These are phyloP conservation scores for Pocillopora meandrina DNA, from an alignment of 92 coral and sea anemone genomes.

Conservation along the genomic window DNA sequence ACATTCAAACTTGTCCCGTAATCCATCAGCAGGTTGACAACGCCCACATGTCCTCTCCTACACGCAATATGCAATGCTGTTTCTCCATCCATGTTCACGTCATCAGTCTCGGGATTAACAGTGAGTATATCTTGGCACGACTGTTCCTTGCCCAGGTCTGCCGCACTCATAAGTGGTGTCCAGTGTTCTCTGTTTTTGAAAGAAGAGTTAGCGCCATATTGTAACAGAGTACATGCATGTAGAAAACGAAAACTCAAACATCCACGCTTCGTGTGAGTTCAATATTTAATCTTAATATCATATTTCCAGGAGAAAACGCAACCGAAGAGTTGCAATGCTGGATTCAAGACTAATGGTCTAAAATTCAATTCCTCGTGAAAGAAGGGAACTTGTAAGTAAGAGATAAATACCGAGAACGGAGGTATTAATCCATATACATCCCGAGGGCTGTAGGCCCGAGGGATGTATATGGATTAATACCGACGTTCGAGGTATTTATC, in stretches of 20 bases:
- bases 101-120: conserved; percentile 39
- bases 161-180: conserved; percentile 73
- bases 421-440: no score
- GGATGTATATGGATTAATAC: no score
- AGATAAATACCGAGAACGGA: no score
- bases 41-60: conserved; percentile 32
- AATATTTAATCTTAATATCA: no score
- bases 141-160: conserved; percentile 46
- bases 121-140: conserved; percentile 38
- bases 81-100: conserved; percentile 32
- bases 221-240: conserved; percentile 32
- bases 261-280: no score
- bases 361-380: no score
- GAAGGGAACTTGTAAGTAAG: no score
- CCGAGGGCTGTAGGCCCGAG: no score
- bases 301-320: no score
- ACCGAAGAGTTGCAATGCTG: no score
- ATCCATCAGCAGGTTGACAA: conserved; percentile 42
- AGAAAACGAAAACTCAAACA: not conserved
- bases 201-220: conserved; percentile 63
- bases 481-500: no score
- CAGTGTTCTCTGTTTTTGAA: conserved; percentile 49
- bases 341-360: no score
- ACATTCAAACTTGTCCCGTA: conserved; percentile 50
- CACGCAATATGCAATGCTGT: conserved; percentile 71